These are phyloP conservation scores for Lymantria dispar DNA, from an alignment of 2,888 invertebrate species.

Conservation along the genomic window DNA sequence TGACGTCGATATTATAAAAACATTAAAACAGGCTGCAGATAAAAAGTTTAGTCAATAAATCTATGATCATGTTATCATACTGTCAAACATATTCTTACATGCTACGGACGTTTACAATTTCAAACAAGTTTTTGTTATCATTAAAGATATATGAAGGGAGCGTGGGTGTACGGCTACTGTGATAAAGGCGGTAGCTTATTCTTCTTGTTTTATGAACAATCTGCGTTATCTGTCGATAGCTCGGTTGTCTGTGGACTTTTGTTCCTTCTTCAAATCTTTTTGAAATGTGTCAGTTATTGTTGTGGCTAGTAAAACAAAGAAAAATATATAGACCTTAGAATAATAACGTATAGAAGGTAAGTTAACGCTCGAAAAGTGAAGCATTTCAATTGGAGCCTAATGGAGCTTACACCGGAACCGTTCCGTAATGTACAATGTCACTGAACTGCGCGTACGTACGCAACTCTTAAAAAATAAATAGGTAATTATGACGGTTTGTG, in stretches of 20 bases:
- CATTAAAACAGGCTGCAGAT: neutral
- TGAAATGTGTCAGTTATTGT: neutral
- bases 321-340: neutral
- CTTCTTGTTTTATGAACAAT: slow-evolving; percentile 23
- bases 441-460: too few species aligned
- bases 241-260: neutral
- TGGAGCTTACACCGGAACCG: too few species aligned
- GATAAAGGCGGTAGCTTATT: slow-evolving; percentile 29
- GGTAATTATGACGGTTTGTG: too few species aligned
- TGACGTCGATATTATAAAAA: neutral
- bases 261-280: neutral
- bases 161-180: slow-evolving; percentile 31
- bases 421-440: too few species aligned
- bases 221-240: slow-evolving; percentile 19
- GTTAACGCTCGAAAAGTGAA: too few species aligned
- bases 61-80: slow-evolving; percentile 16
- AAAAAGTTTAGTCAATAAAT: slow-evolving; percentile 1
- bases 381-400: too few species aligned
- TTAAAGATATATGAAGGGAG: slow-evolving; percentile 5
- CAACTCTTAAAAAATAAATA: too few species aligned
- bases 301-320: neutral
- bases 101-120: slow-evolving; percentile 7
- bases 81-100: slow-evolving; percentile 19
- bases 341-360: too few species aligned
- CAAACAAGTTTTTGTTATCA: slow-evolving; percentile 27